Conservation (phyloP, 2,113 vertebrate species). For the Seriola quinqueradiata region DNA sequence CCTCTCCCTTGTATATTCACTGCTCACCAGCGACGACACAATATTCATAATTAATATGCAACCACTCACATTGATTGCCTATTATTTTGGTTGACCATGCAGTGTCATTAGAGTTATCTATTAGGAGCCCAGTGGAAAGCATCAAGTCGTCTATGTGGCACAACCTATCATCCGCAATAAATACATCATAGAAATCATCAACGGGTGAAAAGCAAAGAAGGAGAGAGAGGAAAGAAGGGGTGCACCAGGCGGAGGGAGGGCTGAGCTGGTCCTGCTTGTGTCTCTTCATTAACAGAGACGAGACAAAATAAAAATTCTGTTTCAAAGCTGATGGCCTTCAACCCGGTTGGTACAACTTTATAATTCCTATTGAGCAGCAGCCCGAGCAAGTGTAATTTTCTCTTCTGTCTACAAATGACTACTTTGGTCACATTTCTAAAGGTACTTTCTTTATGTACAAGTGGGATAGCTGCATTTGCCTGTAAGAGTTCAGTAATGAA, state of each 20-base stretch:
- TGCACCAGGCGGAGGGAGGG: not conserved
- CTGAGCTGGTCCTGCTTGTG: conserved; percentile 1
- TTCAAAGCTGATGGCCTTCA: conserved; percentile 64
- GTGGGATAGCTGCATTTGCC: conserved; percentile 14
- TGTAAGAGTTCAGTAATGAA: conserved; percentile 8
- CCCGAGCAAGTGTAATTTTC: conserved; percentile 39
- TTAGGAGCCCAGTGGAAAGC: conserved; percentile 16
- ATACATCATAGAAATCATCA: conserved; percentile 5
- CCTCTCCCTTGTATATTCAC: conserved; percentile 52
- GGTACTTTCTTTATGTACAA: conserved; percentile 23
- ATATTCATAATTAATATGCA: conserved; percentile 60
- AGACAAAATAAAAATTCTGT: conserved; percentile 31
- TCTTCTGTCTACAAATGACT: conserved; percentile 58
- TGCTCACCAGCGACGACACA: conserved; percentile 47
- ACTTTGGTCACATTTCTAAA: conserved; percentile 56
- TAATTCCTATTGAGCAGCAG: conserved; percentile 67
- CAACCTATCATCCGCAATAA: not conserved
- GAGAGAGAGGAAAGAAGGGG: not conserved
- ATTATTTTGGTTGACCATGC: conserved; percentile 64
- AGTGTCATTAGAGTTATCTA: conserved; percentile 38
- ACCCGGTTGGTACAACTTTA: conserved; percentile 47
- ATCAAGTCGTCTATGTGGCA: not conserved
- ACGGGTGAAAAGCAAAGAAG: conserved; percentile 26
- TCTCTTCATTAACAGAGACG: conserved; percentile 24
- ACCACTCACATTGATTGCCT: conserved; percentile 54